phyloP scores from a whole-genome alignment of 2,797 vertebrate genomes.

The Esox masquinongy region DNA sequence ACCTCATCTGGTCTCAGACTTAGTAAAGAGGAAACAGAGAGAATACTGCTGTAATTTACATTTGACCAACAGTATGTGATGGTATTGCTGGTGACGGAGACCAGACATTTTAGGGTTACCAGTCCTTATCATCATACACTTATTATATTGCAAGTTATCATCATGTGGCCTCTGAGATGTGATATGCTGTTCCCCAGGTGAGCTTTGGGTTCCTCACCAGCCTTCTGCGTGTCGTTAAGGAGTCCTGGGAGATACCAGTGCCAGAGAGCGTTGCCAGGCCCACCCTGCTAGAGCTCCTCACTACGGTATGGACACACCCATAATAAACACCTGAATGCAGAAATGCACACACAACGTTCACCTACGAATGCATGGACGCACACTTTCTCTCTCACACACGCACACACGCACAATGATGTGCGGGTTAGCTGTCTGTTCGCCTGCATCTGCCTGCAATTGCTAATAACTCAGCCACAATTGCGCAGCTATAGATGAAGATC shows the following conservation, averaged over 20 bases:
- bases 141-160: constrained; percentile 17
- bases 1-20: not conserved
- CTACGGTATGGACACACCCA: constrained; percentile 66
- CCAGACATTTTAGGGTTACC: not conserved
- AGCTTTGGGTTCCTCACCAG: constrained; percentile 85
- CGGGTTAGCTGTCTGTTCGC: too few species aligned
- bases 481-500: too few species aligned
- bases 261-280: constrained; percentile 49
- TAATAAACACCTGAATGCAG: not conserved
- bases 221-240: constrained; percentile 76
- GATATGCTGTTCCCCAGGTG: constrained; percentile 70
- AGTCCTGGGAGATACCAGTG: constrained; percentile 57
- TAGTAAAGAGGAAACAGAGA: not conserved
- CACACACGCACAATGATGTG: not conserved
- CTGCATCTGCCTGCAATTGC: too few species aligned
- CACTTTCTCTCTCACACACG: not conserved
- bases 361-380: too few species aligned
- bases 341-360: too few species aligned
- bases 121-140: not conserved
- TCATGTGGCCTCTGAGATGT: constrained; percentile 3
- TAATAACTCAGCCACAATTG: too few species aligned
- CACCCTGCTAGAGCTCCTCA: constrained; percentile 76
- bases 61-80: too few species aligned
- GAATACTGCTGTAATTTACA: not conserved
- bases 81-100: not conserved